Evolutionary conservation across 2,888 invertebrate species (phyloP).

Genomic region (Brassicogethes aeneus): DNA sequence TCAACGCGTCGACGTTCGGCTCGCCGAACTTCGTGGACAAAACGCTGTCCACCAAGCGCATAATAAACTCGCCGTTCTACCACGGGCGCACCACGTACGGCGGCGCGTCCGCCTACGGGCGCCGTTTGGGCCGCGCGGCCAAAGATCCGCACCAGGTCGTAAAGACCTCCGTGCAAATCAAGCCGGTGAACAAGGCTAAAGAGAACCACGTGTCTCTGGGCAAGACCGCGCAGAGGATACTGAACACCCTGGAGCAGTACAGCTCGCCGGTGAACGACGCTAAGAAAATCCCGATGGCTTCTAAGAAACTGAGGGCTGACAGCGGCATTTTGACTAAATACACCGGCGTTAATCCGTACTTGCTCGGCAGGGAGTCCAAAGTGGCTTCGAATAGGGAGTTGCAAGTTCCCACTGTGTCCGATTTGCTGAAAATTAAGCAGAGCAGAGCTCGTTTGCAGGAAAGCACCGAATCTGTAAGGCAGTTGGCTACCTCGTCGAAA

Average conservation of each 20-base stretch:
- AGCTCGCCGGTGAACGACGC: slow-evolving; percentile 73
- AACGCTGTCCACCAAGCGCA: slow-evolving; percentile 39
- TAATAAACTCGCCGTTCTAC: slow-evolving; percentile 62
- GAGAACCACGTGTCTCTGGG: slow-evolving; percentile 47
- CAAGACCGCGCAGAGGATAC: slow-evolving; percentile 66
- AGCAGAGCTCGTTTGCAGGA: slow-evolving; percentile 47
- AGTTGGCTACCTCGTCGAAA: slow-evolving; percentile 50
- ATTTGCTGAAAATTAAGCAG: slow-evolving; percentile 52
- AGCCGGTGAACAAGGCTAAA: slow-evolving; percentile 37
- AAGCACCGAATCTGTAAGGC: slow-evolving; percentile 52
- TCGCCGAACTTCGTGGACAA: slow-evolving; percentile 39
- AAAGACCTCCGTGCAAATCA: slow-evolving; percentile 39
- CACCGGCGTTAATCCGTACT: slow-evolving; percentile 33
- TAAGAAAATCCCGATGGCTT: slow-evolving; percentile 59
- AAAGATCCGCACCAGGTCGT: slow-evolving; percentile 14
- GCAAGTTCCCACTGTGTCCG: slow-evolving; percentile 54
- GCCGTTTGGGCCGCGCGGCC: slow-evolving; percentile 19
- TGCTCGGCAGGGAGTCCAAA: slow-evolving; percentile 21
- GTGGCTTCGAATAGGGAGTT: slow-evolving; percentile 40
- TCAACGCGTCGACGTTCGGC: slow-evolving; percentile 41
- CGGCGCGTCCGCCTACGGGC: slow-evolving; percentile 55
- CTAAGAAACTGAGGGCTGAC: slow-evolving; percentile 26
- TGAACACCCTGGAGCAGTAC: slow-evolving; percentile 73
- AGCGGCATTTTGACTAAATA: slow-evolving; percentile 27
- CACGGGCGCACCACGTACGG: slow-evolving; percentile 67